A percentile compares a stretch with the other conserved stretches of the same genome.
Evolutionary conservation across 1,140 invertebrate genomes (phyloP).

Genomic region (Thereuonema tuberculata): DNA sequence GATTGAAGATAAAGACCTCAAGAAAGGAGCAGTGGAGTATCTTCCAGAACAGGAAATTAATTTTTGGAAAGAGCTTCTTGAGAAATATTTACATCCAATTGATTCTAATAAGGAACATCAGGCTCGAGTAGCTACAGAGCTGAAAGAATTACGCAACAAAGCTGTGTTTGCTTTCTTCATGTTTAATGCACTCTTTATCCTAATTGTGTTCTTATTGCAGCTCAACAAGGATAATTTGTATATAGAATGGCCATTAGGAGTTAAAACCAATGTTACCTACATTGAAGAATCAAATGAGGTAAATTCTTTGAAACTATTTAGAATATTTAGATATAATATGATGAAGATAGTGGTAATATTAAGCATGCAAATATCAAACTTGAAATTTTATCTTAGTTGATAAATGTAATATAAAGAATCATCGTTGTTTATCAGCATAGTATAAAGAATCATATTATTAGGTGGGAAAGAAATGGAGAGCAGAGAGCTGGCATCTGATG

Average conservation of each 20-base stretch:
- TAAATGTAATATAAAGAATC: too few species aligned
- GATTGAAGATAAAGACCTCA: conserved; percentile 81
- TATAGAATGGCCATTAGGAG: conserved; percentile 84
- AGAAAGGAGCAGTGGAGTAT: conserved; percentile 77
- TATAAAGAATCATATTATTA: too few species aligned
- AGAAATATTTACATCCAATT: conserved; percentile 85
- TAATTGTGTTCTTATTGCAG: conserved; percentile 94
- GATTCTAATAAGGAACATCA: conserved; percentile 83
- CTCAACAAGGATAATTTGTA: conserved; percentile 88
- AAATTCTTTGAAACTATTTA: conserved; percentile 34
- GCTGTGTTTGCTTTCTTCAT: conserved; percentile 95
- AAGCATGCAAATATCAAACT: neutral
- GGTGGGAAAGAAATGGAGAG: too few species aligned
- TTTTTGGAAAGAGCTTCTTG: conserved; percentile 89
- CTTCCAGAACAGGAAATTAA: conserved; percentile 62
- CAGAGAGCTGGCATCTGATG: too few species aligned
- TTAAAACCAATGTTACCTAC: conserved; percentile 84
- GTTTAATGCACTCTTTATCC: conserved; percentile 93
- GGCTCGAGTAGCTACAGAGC: conserved; percentile 71
- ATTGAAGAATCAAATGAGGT: conserved; percentile 75
- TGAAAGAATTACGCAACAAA: conserved; percentile 83
- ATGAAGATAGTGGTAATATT: neutral
- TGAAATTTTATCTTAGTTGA: too few species aligned
- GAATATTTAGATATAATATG: too few species aligned
- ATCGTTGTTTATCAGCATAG: too few species aligned